Conservation (phyloP, 2,113 vertebrate genomes). For the Romanogobio albipinnatus region DNA sequence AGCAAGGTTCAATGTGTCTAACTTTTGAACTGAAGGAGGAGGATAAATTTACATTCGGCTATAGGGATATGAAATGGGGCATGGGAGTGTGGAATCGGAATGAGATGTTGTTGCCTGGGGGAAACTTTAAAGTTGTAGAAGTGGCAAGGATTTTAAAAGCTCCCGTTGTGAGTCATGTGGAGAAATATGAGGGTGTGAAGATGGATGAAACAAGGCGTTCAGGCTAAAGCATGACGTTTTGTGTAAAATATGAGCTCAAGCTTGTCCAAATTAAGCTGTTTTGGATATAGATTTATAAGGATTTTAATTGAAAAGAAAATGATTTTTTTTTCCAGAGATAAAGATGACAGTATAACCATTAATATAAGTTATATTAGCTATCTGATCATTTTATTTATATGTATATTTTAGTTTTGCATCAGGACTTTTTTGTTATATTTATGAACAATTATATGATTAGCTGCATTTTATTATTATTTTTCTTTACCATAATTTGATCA, state of each 20-base stretch:
- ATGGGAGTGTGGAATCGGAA: conserved; percentile 20
- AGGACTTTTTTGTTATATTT: not conserved
- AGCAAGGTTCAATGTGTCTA: conserved; percentile 19
- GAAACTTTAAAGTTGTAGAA: not conserved
- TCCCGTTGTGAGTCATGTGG: not conserved
- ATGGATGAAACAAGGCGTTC: not conserved
- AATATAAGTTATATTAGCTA: not conserved
- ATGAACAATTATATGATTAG: not conserved
- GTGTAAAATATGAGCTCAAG: not conserved
- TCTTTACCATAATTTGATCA: not conserved
- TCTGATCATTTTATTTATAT: not conserved
- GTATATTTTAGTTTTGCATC: no score
- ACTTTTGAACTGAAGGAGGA: conserved; percentile 8
- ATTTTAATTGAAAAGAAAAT: not conserved
- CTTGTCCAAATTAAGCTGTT: not conserved
- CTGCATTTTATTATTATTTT: not conserved
- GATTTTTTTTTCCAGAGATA: no score
- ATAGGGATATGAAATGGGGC: conserved; percentile 10
- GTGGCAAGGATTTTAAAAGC: conserved; percentile 16
- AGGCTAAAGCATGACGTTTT: not conserved
- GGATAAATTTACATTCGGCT: conserved; percentile 31
- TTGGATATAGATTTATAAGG: conserved; percentile 2
- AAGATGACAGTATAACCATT: no score
- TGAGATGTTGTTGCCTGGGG: conserved; percentile 27
- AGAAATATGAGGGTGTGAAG: not conserved